These are phyloP conservation scores for Phacellophora camtschatica DNA, from an alignment of 30 jellyfish, hydroid and myxozoan genomes.

Conservation along the genomic window DNA sequence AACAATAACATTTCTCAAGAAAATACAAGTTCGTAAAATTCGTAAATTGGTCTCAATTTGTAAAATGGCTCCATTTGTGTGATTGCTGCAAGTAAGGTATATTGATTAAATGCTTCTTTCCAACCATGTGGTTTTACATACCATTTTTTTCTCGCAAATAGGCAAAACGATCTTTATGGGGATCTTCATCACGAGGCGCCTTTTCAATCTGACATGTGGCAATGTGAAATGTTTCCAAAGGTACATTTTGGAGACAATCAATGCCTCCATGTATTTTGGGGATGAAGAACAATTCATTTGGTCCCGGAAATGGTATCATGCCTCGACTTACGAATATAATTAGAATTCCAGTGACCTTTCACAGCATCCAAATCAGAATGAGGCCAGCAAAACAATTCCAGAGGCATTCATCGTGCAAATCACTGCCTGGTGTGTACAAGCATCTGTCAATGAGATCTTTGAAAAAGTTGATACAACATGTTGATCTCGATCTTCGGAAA, in stretches of 20 bases:
- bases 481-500: constrained; percentile 29
- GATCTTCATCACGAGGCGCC: constrained; percentile 27
- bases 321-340: constrained; percentile 55
- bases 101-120: constrained; percentile 58
- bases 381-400: constrained; percentile 58
- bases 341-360: constrained; percentile 68
- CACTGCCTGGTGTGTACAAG: constrained; percentile 42
- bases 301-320: constrained; percentile 74
- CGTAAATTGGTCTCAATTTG: too few relatives aligned
- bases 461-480: constrained; percentile 76
- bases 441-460: constrained; percentile 49
- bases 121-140: constrained; percentile 38
- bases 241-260: constrained; percentile 22
- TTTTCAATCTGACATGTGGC: constrained; percentile 52
- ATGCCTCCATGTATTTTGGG: constrained; percentile 62
- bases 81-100: constrained; percentile 32
- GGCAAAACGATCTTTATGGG: constrained; percentile 21
- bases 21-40: too few relatives aligned
- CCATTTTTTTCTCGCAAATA: constrained; percentile 52
- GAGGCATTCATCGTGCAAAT: constrained; percentile 42
- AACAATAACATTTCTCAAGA: too few relatives aligned
- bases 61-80: constrained; percentile 17
- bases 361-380: constrained; percentile 64
- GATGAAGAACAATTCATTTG: constrained; percentile 43
- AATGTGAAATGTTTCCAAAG: constrained; percentile 45